Evolutionary conservation across 2,113 vertebrate species (phyloP), one percentile per base, ranked within the genome.

Genomic region (Gobiocypris rarus): DNA sequence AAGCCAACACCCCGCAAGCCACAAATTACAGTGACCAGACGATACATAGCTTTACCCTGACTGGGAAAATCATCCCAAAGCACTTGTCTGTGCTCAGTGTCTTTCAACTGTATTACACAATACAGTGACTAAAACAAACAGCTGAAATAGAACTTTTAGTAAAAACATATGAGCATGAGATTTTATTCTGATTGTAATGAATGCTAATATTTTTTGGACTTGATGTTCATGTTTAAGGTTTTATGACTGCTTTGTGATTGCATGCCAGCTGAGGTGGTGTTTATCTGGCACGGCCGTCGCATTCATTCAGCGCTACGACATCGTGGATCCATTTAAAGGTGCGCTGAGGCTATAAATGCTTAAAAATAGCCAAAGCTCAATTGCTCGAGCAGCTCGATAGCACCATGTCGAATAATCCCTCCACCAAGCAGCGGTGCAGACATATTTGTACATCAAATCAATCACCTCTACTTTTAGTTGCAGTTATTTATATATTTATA

Each of bases 11-110:
- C 61, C 83, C 69, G 24, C 45, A 67, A 79, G 82, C 89, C 86
- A 81, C 87, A 77, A 86, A 87, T 88, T 84, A 89, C 75, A 85
- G 67, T 67, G 76, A 86, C 81, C 85, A 83, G 77, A 73, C 19
- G 81, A 69, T 56, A 81, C 63, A 84, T 82, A 74, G 65, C 69
- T 78, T 85, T 81, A 61, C 75, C 81, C 65, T 81, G 69, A 54
- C 81, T 86, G 74, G 26, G 81, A 76, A 75, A 80, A 81, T 67
- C 70, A 84, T 75, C 48, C 34, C 50, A 70, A 54, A 59, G 48
- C 38, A 22, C 48, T 76, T 79, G 31, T 79, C 85, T 84, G 70
- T 65, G 19, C 31, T 70, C 45, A 31, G 61, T 76, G 34, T 84
- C 61, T 81, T 85, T 88, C 61, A 48, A 71, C 48, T 41, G 24